phyloP scores from a whole-genome alignment of 2,113 vertebrate genomes.

The Formicarius rufipectus region DNA sequence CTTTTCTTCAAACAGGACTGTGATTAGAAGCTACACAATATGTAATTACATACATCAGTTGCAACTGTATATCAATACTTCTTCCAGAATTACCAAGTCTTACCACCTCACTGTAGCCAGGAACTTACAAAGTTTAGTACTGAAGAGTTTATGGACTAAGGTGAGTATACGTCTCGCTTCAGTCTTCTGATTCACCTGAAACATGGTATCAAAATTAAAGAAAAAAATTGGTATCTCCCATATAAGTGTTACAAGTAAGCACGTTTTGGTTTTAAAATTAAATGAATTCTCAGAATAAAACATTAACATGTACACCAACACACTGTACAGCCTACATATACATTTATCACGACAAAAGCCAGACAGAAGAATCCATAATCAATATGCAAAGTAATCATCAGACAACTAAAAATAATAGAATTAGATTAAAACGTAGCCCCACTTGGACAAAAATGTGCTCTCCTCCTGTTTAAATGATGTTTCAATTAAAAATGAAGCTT shows the following conservation, averaged over 20 bases:
- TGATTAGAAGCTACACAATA: not conserved
- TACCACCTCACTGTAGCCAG: not conserved
- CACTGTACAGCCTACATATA: not conserved
- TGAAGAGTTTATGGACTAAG: slow-evolving; percentile 85
- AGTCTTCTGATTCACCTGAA: slow-evolving; percentile 84
- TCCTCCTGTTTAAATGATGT: not conserved
- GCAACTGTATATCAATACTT: not conserved
- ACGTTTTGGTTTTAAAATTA: not conserved
- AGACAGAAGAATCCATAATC: not conserved
- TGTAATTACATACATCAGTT: not conserved
- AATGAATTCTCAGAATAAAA: not conserved
- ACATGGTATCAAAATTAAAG: slow-evolving; percentile 45
- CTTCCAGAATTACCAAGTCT: not conserved
- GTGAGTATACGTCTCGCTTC: slow-evolving; percentile 86
- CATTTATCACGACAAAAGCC: not conserved
- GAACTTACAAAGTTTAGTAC: slow-evolving; percentile 88
- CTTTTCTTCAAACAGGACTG: not conserved
- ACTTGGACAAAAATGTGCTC: not conserved
- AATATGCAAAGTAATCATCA: not conserved
- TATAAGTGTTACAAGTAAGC: not conserved
- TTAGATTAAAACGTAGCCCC: not conserved
- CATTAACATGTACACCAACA: not conserved
- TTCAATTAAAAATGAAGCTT: not conserved
- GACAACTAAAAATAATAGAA: not conserved
- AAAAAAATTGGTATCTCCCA: not conserved